Evolutionary conservation across 2,888 invertebrate genomes (phyloP), one percentile per base, ranked within the genome.

Genomic region (Ephialtes manifestator): DNA sequence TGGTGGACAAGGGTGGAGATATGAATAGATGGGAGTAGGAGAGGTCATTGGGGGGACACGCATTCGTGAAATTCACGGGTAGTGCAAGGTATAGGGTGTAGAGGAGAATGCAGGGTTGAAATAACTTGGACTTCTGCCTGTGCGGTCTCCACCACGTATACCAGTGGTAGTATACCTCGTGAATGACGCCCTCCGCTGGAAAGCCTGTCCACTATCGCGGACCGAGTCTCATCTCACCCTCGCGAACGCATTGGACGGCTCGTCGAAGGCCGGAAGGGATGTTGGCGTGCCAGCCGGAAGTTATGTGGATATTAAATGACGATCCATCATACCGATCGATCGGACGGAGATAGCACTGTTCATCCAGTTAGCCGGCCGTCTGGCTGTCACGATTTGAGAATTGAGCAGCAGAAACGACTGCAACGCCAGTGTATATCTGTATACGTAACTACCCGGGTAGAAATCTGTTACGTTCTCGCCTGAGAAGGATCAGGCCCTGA

Each of bases 251-350:
- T 83, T 78, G 81, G 85, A 82, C 81, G 83, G 80, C 86, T 84
- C 68, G 86, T 77, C 86, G 79, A 84, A 83, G 72, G 65, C 75
- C 84, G 86, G 87, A 83, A 85, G 86, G 86, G 85, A 85, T 72
- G 86, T 67, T 77, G 83, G 80, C 83, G 72, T 87, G 87, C 79
- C 81, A 78, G 83, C 82, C 87, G 85, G 85, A 87, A 87, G 87
- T 87, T 88, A 87, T 86, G 86, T 83, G 88, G 87, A 89, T 88
- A 87, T 89, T 87, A 88, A 90, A 88, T 89, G 88, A 89, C 81
- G 85, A 89, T 89, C 87, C 81, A 85, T 89, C 87, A 87, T 87
- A 87, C 86, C 86, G 87, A 86, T 86, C 87, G 74, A 68, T 81
- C 70, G 84, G 51, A 60, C 68, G 53, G 60, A 60, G 28, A 60